phyloP scores from a whole-genome alignment of 2,797 vertebrate species.

The Amphiprion clarkii region DNA sequence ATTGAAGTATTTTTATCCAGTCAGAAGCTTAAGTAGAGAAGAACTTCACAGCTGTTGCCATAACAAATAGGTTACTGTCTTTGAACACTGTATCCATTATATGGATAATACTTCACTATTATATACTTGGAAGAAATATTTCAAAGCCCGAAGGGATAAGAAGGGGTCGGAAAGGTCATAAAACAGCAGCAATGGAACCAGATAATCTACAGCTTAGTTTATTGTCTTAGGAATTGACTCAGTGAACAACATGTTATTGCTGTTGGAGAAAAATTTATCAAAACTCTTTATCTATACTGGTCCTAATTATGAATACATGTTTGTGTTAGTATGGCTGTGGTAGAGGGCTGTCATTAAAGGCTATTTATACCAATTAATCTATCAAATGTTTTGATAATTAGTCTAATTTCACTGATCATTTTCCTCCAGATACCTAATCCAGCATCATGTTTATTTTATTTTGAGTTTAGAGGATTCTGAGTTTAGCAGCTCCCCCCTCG shows the following conservation, averaged over 20 bases:
- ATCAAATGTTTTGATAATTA: too few species aligned
- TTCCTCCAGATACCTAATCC: too few species aligned
- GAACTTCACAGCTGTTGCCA: neutral
- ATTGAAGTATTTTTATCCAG: neutral
- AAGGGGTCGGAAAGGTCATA: neutral
- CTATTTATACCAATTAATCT: too few species aligned
- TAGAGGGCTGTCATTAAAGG: neutral
- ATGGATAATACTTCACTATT: too few species aligned
- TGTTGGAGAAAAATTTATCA: neutral
- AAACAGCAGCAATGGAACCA: neutral
- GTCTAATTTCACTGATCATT: too few species aligned
- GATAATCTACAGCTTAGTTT: neutral
- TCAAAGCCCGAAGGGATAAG: too few species aligned
- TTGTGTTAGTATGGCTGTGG: neutral
- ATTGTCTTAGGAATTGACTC: neutral
- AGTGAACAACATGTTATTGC: neutral
- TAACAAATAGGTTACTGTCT: neutral
- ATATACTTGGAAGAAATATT: neutral
- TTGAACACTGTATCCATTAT: neutral
- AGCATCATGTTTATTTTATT: too few species aligned
- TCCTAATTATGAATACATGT: neutral
- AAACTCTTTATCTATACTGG: neutral
- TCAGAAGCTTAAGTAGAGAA: too few species aligned
- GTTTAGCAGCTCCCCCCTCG: too few species aligned
- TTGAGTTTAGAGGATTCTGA: too few species aligned